Evolutionary conservation across 2,888 invertebrate species (phyloP).

Genomic region (Lampropteryx suffumata): DNA sequence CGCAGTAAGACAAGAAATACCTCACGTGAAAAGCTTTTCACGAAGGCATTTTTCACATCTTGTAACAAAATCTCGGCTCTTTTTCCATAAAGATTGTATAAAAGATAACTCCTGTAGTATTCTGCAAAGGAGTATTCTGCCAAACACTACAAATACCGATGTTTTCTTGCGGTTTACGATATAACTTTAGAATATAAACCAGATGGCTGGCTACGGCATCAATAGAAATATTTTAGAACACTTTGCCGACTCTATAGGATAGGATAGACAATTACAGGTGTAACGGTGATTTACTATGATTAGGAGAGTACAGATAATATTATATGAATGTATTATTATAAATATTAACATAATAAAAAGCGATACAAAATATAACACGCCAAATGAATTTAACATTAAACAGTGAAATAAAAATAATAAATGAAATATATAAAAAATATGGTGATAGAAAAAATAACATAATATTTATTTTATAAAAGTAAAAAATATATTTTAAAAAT

Average conservation of each 20-base stretch:
- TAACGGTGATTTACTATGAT: too few species aligned
- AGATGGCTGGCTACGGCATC: conserved; percentile 77
- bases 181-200: conserved; percentile 82
- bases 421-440: too few species aligned
- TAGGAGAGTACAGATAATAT: too few species aligned
- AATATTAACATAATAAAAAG: too few species aligned
- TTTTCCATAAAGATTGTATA: background rate
- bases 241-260: conserved; percentile 44
- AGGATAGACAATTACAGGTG: background rate
- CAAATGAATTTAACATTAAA: conserved; percentile 19
- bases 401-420: too few species aligned
- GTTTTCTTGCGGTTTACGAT: conserved; percentile 77
- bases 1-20: conserved; percentile 59
- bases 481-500: too few species aligned
- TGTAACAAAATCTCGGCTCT: background rate
- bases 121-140: conserved; percentile 39
- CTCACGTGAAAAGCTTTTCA: conserved; percentile 41
- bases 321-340: too few species aligned
- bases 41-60: background rate
- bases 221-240: conserved; percentile 68
- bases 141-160: conserved; percentile 63
- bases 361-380: background rate
- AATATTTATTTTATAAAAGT: too few species aligned
- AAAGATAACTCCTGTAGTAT: background rate
- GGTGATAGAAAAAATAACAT: too few species aligned